Evolutionary conservation across 2,797 vertebrate genomes (phyloP), one percentile per base, ranked within the genome.

Genomic region (Helarctos malayanus): DNA sequence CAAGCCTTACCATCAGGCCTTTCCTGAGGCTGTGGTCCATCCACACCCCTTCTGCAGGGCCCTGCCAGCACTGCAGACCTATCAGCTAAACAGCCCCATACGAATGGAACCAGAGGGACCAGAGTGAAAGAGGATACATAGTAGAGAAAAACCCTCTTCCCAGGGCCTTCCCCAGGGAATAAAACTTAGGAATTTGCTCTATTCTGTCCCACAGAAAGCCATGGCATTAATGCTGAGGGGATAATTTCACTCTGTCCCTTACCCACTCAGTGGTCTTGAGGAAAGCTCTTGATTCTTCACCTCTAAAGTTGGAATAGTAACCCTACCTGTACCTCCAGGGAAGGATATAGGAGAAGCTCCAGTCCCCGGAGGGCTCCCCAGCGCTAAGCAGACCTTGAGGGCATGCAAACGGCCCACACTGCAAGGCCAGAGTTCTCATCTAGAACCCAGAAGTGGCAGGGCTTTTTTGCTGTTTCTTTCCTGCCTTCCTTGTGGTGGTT

Each of bases 301-400:
- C 81, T 80, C 47, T 86, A 8, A 45, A 69, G 12, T 35, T 45
- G 84, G 49, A 41, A 68, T 4, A 0, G 38, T 45, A 71, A 9
- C 5, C 13, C 23, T 38, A 56, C 16, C 32, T 27, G 14, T 5
- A 38, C 15, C 79, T 63, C 2, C 9, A 68, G 18, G 73, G 68
- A 59, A 57, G 19, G 73, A 38, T 7, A 0, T 29, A 11, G n/a
- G 49, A 38, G 32, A 69, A 38, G 25, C 7, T 11, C 52, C 0
- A 32, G 18, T 45, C n/a, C 45, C n/a, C 1, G 3, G 18, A 25
- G 16, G 23, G 3, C 32, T 52, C 38, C 56, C 41, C 3, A 52
- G 45, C 38, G 82, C 68, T 21, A 75, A 45, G 38, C n/a, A 79
- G 18, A 49, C 9, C 10, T 21, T 45, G 1, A 7, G 1, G 41